Conservation (phyloP, 2,113 vertebrate genomes). For the Holacanthus passer region DNA sequence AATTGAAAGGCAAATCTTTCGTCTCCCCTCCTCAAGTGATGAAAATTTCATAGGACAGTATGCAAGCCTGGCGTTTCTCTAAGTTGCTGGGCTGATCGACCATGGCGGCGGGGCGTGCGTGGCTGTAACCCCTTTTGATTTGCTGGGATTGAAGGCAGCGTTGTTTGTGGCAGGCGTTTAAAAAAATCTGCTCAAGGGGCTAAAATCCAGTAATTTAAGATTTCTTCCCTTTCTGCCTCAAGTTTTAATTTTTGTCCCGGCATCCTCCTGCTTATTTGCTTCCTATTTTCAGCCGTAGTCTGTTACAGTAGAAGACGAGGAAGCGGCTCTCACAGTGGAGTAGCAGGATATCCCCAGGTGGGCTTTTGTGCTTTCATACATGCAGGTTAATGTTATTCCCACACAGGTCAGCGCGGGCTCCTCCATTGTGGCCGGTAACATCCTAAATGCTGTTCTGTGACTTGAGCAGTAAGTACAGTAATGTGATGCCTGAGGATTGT, state of each 20-base stretch:
- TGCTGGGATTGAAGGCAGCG: constrained; percentile 41
- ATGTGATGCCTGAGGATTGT: constrained; percentile 57
- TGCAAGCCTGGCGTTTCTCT: constrained; percentile 72
- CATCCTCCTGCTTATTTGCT: constrained; percentile 2
- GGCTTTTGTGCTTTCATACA: constrained; percentile 1
- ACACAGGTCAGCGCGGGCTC: constrained; percentile 3
- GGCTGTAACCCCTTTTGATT: constrained; percentile 57
- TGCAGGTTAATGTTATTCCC: constrained; percentile 8
- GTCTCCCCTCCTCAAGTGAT: constrained; percentile 73
- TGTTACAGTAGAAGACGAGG: not conserved
- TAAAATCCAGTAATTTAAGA: constrained; percentile 3
- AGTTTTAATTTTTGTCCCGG: not conserved
- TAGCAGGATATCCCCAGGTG: not conserved
- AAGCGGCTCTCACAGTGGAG: not conserved
- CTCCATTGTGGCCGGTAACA: constrained; percentile 35
- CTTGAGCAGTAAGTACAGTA: constrained; percentile 70
- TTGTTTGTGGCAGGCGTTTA: constrained; percentile 45
- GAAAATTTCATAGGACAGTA: constrained; percentile 81
- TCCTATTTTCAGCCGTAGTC: not conserved
- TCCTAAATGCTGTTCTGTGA: constrained; percentile 39
- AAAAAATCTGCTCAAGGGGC: constrained; percentile 31
- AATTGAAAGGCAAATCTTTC: constrained; percentile 77
- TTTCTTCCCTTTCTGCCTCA: constrained; percentile 1
- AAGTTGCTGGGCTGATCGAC: constrained; percentile 47
- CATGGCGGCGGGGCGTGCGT: constrained; percentile 35